These are phyloP conservation scores for Mallotus villosus DNA, from an alignment of 2,797 vertebrate genomes.

Conservation along the genomic window DNA sequence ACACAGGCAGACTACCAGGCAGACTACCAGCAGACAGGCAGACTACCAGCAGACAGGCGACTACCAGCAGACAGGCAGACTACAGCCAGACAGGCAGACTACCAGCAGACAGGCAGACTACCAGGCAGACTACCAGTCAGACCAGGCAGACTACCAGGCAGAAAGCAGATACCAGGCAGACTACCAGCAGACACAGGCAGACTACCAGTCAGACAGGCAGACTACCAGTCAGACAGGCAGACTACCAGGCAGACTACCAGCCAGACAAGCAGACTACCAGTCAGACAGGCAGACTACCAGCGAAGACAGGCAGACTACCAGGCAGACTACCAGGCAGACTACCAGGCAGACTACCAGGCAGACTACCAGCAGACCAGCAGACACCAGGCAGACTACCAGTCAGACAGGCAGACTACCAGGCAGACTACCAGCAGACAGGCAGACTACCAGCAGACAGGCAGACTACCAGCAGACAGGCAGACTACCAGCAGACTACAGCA, in stretches of 20 bases:
- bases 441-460: too few species aligned
- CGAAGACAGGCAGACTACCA: background rate
- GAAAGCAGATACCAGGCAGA: too few species aligned
- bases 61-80: background rate
- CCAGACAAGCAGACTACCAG: background rate
- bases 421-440: too few species aligned
- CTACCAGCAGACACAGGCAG: too few species aligned
- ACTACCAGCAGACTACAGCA: too few species aligned
- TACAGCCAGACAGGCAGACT: background rate
- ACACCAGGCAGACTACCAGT: too few species aligned
- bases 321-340: background rate
- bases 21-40: background rate
- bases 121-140: too few species aligned
- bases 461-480: too few species aligned
- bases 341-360: background rate
- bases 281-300: background rate
- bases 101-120: background rate
- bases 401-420: too few species aligned
- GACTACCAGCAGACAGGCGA: background rate
- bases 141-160: too few species aligned
- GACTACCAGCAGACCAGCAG: too few species aligned
- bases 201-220: background rate
- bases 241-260: background rate
- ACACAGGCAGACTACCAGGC: constrained; percentile 1
- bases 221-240: background rate